Conservation (phyloP, 2,888 invertebrate species). For the Glaucopsyche alexis region DNA sequence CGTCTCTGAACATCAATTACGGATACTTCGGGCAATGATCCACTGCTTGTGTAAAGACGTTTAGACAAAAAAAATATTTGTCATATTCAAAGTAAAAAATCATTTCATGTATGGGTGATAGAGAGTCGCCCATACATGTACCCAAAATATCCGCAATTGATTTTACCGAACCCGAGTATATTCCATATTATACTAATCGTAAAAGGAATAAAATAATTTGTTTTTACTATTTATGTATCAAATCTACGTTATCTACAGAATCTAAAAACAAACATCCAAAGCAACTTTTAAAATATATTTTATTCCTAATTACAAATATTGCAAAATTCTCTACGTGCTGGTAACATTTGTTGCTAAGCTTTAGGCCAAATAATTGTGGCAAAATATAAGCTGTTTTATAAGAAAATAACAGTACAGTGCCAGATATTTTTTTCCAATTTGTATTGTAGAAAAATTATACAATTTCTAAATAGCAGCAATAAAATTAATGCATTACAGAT, state of each 20-base stretch:
- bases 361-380: background rate
- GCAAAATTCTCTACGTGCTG: background rate
- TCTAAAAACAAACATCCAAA: background rate
- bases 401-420: background rate
- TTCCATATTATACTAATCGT: constrained; percentile 17
- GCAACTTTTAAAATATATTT: background rate
- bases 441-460: background rate
- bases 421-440: background rate
- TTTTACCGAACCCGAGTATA: no score
- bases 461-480: background rate
- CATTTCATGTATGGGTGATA: no score
- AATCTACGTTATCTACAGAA: background rate
- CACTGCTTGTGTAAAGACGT: no score
- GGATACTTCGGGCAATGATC: no score
- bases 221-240: background rate
- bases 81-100: no score
- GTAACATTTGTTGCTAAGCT: background rate
- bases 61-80: no score
- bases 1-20: no score
- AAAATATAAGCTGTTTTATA: background rate
- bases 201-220: constrained; percentile 3
- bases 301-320: background rate
- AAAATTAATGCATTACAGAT: background rate
- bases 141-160: no score
- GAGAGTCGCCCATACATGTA: no score